Conservation (phyloP, 1,140 invertebrate species). For the Holcopasites calliopsidis region DNA sequence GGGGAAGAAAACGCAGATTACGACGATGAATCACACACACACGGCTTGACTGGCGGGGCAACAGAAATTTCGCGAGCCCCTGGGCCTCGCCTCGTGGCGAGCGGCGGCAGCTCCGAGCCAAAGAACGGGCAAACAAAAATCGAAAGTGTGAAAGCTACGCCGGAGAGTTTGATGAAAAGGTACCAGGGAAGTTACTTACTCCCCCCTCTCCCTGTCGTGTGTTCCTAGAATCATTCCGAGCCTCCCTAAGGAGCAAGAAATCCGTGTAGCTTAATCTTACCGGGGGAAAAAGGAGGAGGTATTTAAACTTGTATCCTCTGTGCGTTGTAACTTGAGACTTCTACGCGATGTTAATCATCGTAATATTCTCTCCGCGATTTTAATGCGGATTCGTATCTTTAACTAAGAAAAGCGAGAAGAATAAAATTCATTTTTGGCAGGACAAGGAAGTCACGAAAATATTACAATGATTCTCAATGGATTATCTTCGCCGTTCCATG, state of each 20-base stretch:
- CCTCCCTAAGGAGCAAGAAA: neutral
- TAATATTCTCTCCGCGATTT: neutral
- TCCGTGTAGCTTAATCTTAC: conserved; percentile 28
- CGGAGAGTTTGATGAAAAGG: conserved; percentile 43
- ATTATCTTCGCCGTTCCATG: conserved; percentile 40
- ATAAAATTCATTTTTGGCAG: too few species aligned
- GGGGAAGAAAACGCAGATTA: conserved; percentile 39
- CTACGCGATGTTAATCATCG: too few species aligned
- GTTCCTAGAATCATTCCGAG: conserved; percentile 17
- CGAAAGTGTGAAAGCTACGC: conserved; percentile 16
- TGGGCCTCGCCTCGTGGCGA: neutral
- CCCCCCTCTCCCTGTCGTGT: too few species aligned
- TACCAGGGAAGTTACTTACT: conserved; percentile 33
- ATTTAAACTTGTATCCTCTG: conserved; percentile 38
- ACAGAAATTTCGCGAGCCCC: conserved; percentile 27
- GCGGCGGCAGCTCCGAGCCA: neutral
- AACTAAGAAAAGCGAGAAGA: too few species aligned
- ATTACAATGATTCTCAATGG: too few species aligned
- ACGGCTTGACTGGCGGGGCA: conserved; percentile 32
- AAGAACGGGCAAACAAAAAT: neutral
- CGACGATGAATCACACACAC: conserved; percentile 36
- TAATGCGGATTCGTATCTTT: neutral
- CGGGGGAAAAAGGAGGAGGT: neutral
- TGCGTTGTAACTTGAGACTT: neutral
- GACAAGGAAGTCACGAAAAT: too few species aligned